Conservation (phyloP, 2,797 vertebrate genomes). For the Poeciliopsis infans region DNA sequence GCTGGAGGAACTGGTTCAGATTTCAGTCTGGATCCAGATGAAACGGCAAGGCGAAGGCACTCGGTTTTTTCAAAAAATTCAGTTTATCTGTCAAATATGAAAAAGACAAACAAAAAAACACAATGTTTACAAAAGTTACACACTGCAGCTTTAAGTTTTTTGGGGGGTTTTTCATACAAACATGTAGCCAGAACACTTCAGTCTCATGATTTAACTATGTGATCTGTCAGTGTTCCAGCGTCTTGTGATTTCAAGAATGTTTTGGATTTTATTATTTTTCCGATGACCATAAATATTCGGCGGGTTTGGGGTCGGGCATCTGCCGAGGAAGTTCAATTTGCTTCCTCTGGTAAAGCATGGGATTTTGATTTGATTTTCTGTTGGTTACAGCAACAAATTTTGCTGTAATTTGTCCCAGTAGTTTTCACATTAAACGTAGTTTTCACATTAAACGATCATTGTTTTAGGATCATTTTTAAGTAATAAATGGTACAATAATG, state of each 20-base stretch:
- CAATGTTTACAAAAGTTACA: too few species aligned
- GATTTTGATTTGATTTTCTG: neutral
- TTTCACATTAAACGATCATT: too few species aligned
- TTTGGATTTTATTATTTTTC: neutral
- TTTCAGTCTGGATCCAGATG: neutral
- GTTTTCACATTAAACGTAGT: too few species aligned
- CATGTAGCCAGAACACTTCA: neutral
- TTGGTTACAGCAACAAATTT: too few species aligned
- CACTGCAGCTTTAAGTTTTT: too few species aligned
- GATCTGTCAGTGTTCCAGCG: conserved; percentile 1
- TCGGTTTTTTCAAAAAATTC: too few species aligned
- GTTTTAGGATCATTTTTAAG: too few species aligned
- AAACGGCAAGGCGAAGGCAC: neutral
- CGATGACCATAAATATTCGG: neutral
- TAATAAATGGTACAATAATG: too few species aligned
- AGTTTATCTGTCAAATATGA: too few species aligned
- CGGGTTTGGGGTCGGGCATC: neutral
- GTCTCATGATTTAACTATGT: neutral
- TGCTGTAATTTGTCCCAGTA: too few species aligned
- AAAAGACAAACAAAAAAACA: too few species aligned
- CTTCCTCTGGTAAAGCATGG: neutral
- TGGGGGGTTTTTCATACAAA: neutral
- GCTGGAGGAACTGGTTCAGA: neutral
- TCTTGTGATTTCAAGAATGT: conserved; percentile 9
- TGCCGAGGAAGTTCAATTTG: neutral